phyloP scores from a whole-genome alignment of 2,888 invertebrate genomes.

The Heliothis peltigera region DNA sequence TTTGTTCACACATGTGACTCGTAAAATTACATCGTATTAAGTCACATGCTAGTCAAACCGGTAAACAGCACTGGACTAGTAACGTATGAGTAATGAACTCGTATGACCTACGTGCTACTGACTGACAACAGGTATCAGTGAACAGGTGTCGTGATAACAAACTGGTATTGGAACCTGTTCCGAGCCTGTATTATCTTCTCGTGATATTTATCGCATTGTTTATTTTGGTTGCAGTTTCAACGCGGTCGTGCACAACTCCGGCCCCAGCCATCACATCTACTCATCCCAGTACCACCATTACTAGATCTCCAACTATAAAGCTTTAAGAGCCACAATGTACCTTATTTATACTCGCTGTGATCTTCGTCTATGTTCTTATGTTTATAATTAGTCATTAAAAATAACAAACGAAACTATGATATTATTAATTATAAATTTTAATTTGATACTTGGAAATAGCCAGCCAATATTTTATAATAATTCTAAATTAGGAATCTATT shows the following conservation, averaged over 20 bases:
- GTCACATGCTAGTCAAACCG: slow-evolving; percentile 85
- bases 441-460: neutral
- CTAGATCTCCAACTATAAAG: slow-evolving; percentile 66
- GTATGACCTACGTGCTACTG: slow-evolving; percentile 70
- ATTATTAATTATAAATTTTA: slow-evolving; percentile 18
- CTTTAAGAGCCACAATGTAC: slow-evolving; percentile 67
- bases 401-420: slow-evolving; percentile 45
- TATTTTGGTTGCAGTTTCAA: slow-evolving; percentile 83
- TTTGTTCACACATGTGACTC: slow-evolving; percentile 67
- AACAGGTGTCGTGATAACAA: slow-evolving; percentile 70
- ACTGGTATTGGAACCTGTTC: slow-evolving; percentile 60
- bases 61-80: slow-evolving; percentile 67
- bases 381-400: slow-evolving; percentile 70
- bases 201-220: slow-evolving; percentile 52
- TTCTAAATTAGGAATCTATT: slow-evolving; percentile 25
- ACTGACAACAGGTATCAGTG: slow-evolving; percentile 64
- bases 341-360: slow-evolving; percentile 80
- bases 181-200: slow-evolving; percentile 42
- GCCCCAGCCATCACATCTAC: slow-evolving; percentile 85
- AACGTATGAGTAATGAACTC: slow-evolving; percentile 82
- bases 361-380: slow-evolving; percentile 71
- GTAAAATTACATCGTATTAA: slow-evolving; percentile 69
- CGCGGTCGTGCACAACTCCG: slow-evolving; percentile 87
- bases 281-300: slow-evolving; percentile 83
- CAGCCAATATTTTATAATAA: slow-evolving; percentile 9